Percentiles rank a stretch among this genome's conserved stretches.
Evolutionary conservation across 2,113 vertebrate genomes (phyloP).

Genomic region (Micronycteris hirsuta): DNA sequence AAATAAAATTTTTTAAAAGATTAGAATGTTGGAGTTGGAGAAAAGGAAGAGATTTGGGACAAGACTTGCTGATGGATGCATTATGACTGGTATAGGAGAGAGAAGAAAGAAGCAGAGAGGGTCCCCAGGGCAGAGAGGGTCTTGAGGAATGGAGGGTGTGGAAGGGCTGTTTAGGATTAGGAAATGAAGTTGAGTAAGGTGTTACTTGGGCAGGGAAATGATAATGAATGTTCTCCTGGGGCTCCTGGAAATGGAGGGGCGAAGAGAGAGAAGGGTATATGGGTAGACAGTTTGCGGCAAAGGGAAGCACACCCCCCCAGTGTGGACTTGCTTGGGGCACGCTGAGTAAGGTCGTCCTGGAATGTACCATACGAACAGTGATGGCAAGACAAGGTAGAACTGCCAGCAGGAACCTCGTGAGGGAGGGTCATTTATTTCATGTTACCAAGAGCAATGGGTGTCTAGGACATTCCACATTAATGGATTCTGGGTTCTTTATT

Average conservation of each 20-base stretch:
- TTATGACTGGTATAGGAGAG: accelerated
- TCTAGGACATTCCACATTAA: accelerated
- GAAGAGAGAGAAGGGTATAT: not conserved
- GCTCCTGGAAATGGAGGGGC: not conserved
- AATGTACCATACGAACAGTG: not conserved
- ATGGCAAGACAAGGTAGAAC: not conserved
- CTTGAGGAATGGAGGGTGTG: not conserved
- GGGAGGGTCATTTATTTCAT: not conserved
- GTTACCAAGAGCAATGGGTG: not conserved
- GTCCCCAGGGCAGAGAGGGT: not conserved
- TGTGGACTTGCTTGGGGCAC: accelerated
- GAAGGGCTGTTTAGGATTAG: not conserved
- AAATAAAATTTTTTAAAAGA: no score
- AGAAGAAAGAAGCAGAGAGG: not conserved
- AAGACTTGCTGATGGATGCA: not conserved
- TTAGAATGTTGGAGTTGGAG: not conserved
- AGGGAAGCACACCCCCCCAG: not conserved
- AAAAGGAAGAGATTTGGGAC: not conserved
- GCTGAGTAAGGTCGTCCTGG: not conserved
- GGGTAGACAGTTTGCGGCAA: not conserved
- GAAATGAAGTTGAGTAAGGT: not conserved
- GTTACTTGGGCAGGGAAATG: not conserved
- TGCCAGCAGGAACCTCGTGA: not conserved
- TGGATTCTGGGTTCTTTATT: not conserved
- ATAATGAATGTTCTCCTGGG: not conserved